Base-by-base conservation (phyloP, 2,888 invertebrate species). In the Trissoscelio sp. region DNA sequence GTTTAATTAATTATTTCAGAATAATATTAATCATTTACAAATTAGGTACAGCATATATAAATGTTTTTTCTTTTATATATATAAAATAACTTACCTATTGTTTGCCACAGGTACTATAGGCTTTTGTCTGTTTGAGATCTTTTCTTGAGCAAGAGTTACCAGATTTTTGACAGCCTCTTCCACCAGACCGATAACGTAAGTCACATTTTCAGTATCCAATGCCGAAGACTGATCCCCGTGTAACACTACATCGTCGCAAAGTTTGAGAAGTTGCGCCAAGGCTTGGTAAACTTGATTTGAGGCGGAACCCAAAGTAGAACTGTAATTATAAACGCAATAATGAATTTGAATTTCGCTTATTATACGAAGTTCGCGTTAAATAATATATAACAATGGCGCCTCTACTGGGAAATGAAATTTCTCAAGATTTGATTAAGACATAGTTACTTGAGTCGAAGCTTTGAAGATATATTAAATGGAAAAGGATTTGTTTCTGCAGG, bases 181-280 rank as follows among this genome's bases (percentile, higher is more conserved):
- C 14, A 96, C 94, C 85, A 94, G 93, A 83, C 94, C 93, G 57
- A 96, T 94, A 62, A 96, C 94, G 88, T 95, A 94, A 24, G 93
- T 93, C 48, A 95, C 95, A 88, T 94, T 94, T 86, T 94, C 94
- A 80, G 93, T 93, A 87, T 93, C 93, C 48, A 94, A 89, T 24
- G 93, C 94, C 24, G 94, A 94, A n/a, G 94, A 93, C 87, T 94
- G 93, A 86, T 95, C 95, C 51, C 95, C 94, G 83, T 95, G 95
- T 42, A 96, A 93, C 82, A 97, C 93, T 60, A 97, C 96, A 91
- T 97, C 96, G 91, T 98, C 98, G 91, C 98, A 97, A 83, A 97
- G 94, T 87, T 96, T 96, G 86, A 98, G 95, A 85, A 98, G 93
- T 92, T 96, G 95, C 2, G 97, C 97, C 82, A 98, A 93, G 83